Percentiles rank a stretch among this genome's conserved stretches.
phyloP scores from a whole-genome alignment of 2,888 invertebrate genomes.

The Chaitophorus viminalis region DNA sequence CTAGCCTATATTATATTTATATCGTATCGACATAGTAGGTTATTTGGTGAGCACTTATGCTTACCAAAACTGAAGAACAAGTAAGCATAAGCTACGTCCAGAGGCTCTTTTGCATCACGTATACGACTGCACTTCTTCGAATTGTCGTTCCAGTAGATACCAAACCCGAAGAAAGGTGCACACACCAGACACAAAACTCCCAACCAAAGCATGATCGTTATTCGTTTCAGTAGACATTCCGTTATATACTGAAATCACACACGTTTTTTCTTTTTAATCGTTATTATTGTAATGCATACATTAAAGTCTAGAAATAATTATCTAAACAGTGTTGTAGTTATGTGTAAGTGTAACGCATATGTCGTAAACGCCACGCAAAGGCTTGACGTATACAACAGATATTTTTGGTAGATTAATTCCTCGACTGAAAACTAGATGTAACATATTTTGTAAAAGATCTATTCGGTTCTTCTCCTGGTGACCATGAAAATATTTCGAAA shows the following conservation, averaged over 20 bases:
- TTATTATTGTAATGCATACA: neutral
- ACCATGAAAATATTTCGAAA: too few relatives aligned
- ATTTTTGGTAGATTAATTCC: too few relatives aligned
- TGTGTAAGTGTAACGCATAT: too few relatives aligned
- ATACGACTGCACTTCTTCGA: constrained; percentile 75
- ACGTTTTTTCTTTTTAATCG: neutral
- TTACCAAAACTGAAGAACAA: constrained; percentile 82
- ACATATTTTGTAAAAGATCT: too few relatives aligned
- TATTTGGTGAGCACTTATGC: constrained; percentile 64
- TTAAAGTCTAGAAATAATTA: neutral
- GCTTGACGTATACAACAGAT: too few relatives aligned
- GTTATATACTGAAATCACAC: constrained; percentile 18
- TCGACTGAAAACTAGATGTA: too few relatives aligned
- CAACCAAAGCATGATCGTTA: constrained; percentile 18
- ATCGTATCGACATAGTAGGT: too few relatives aligned
- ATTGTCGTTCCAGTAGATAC: constrained; percentile 75
- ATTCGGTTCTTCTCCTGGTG: too few relatives aligned
- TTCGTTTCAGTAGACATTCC: constrained; percentile 15
- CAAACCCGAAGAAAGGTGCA: constrained; percentile 79
- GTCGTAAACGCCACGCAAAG: too few relatives aligned
- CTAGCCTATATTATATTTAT: too few relatives aligned
- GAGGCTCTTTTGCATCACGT: constrained; percentile 74
- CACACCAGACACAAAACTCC: constrained; percentile 72
- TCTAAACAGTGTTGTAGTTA: neutral
- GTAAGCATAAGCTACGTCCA: constrained; percentile 79